phyloP scores from a whole-genome alignment of 2,797 vertebrate species.

The Thamnophis elegans region DNA sequence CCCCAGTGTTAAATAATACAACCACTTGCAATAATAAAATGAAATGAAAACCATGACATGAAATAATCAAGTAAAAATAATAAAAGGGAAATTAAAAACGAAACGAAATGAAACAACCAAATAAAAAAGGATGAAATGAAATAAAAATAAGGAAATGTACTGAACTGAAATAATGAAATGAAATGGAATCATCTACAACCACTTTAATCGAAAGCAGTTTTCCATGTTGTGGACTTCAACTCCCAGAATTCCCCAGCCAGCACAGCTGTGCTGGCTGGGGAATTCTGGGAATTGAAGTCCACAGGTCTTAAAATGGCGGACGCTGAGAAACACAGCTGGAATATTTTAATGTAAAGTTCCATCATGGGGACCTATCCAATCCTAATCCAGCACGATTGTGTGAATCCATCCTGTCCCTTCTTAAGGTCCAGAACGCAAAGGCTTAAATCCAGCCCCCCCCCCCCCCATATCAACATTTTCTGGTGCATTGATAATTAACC shows the following conservation, averaged over 20 bases:
- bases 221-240: not conserved
- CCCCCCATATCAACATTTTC: not conserved
- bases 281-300: not conserved
- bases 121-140: too few relatives aligned
- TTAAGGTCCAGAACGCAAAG: not conserved
- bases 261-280: not conserved
- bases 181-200: not conserved
- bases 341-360: not conserved
- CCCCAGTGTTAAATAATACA: too few relatives aligned
- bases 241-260: not conserved
- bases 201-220: not conserved
- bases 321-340: not conserved
- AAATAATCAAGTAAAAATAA: too few relatives aligned
- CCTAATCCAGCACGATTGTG: not conserved
- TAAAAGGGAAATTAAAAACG: too few relatives aligned
- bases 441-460: not conserved
- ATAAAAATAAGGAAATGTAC: too few relatives aligned
- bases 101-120: too few relatives aligned
- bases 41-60: too few relatives aligned
- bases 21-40: too few relatives aligned
- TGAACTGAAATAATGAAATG: too few relatives aligned
- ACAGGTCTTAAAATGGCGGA: not conserved
- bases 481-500: not conserved
- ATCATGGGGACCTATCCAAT: not conserved
- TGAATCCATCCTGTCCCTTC: not conserved